Percentiles rank a stretch among this genome's conserved stretches.
These are phyloP conservation scores for Rhimphoctona megacephalus DNA, from an alignment of 2,888 invertebrate genomes.

Conservation along the genomic window DNA sequence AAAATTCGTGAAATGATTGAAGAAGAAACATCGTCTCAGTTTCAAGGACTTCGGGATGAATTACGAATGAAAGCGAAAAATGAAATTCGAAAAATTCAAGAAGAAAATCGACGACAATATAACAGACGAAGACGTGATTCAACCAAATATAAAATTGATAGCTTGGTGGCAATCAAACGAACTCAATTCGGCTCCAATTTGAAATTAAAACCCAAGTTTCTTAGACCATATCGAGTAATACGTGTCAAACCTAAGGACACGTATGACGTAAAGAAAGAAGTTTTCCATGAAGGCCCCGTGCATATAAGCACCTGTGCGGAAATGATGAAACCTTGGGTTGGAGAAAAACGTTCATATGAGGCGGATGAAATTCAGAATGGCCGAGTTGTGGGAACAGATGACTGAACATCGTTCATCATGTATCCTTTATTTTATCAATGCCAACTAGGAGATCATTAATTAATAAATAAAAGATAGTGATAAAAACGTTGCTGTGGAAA, in stretches of 20 bases:
- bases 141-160: background rate
- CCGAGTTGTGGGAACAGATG: constrained; percentile 1
- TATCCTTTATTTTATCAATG: too few species aligned
- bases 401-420: too few species aligned
- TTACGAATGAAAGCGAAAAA: background rate
- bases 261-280: constrained; percentile 11
- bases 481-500: too few species aligned
- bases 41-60: background rate
- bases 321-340: too few species aligned
- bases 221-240: constrained; percentile 17
- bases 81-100: background rate
- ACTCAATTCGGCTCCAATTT: background rate
- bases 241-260: background rate
- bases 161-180: background rate
- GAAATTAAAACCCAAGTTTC: constrained; percentile 13
- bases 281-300: constrained; percentile 17
- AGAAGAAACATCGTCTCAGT: background rate
- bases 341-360: background rate
- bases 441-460: too few species aligned
- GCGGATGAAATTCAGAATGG: constrained; percentile 9
- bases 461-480: background rate
- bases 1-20: constrained; percentile 7
- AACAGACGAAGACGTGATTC: background rate
- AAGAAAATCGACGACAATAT: constrained; percentile 18
- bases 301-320: background rate